A percentile compares a stretch with the other conserved stretches of the same genome.
Evolutionary conservation across 2,113 vertebrate species (phyloP).

Genomic region (Muntiacus muntjak): DNA sequence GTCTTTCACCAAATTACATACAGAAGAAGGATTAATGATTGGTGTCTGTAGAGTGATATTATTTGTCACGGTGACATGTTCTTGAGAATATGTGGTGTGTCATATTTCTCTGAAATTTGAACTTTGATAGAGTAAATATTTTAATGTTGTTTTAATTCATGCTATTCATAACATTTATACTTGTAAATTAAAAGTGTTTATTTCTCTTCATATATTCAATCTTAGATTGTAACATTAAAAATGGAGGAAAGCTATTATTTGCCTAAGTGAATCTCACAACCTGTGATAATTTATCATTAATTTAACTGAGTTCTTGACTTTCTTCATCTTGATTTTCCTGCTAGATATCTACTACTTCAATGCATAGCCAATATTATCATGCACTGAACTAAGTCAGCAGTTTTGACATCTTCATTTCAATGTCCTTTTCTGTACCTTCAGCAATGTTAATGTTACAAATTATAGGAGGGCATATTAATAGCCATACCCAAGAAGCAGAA

Average conservation of each 20-base stretch:
- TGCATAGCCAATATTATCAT: slow-evolving; percentile 77
- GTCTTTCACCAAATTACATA: slow-evolving; percentile 20
- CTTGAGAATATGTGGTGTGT: not conserved
- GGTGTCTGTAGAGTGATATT: not conserved
- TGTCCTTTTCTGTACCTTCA: slow-evolving; percentile 91
- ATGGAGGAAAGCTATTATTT: slow-evolving; percentile 67
- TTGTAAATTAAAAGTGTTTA: not conserved
- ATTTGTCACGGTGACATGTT: slow-evolving; percentile 3
- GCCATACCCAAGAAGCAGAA: slow-evolving; percentile 85
- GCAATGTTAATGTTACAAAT: slow-evolving; percentile 93
- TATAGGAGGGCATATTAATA: slow-evolving; percentile 87
- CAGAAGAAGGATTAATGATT: not conserved
- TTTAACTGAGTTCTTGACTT: slow-evolving; percentile 72
- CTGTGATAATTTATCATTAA: slow-evolving; percentile 74
- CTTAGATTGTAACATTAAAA: slow-evolving; percentile 23
- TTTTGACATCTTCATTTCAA: slow-evolving; percentile 87
- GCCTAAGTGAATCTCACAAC: slow-evolving; percentile 65
- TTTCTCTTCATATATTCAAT: slow-evolving; percentile 10
- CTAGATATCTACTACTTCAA: slow-evolving; percentile 76
- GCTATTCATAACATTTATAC: not conserved
- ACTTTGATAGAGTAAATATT: slow-evolving; percentile 27
- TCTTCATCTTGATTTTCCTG: slow-evolving; percentile 77
- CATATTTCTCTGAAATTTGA: not conserved
- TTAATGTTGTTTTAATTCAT: slow-evolving; percentile 43
- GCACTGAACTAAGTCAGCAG: slow-evolving; percentile 85